Conservation (phyloP, 2,113 vertebrate species). For the Corydoras sp. region DNA sequence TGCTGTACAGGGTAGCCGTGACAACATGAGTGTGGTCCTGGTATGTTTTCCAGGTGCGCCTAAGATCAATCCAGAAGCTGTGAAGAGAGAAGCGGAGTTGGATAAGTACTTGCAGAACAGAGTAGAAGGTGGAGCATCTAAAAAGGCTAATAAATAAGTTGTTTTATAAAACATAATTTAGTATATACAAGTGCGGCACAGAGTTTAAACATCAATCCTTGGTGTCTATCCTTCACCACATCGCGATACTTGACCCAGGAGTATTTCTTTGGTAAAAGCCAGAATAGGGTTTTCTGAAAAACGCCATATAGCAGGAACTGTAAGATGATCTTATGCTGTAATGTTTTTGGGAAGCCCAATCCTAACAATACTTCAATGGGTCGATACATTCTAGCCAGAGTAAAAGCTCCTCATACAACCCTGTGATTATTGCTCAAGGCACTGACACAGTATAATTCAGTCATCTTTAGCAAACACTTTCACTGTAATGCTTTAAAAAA, state of each 20-base stretch:
- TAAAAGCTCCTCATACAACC: slow-evolving; percentile 18
- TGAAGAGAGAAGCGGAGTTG: slow-evolving; percentile 80
- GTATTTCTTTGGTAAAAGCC: slow-evolving; percentile 30
- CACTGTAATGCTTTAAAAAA: slow-evolving; percentile 12
- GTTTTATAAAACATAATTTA: slow-evolving; percentile 17
- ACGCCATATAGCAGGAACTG: slow-evolving; percentile 7
- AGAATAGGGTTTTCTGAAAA: slow-evolving; percentile 19
- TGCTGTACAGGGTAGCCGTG: slow-evolving; percentile 76
- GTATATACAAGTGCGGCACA: too few relatives aligned
- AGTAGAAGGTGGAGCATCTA: slow-evolving; percentile 87
- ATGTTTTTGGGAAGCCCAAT: slow-evolving; percentile 7
- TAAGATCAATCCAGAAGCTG: slow-evolving; percentile 80
- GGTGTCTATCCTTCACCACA: slow-evolving; percentile 10
- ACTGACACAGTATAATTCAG: slow-evolving; percentile 23
- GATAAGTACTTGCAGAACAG: slow-evolving; percentile 85
- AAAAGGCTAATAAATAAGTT: slow-evolving; percentile 81
- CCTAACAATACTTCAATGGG: neutral
- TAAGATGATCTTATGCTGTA: slow-evolving; percentile 7
- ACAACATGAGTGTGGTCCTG: slow-evolving; percentile 91
- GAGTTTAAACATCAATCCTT: neutral
- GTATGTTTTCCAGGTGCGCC: slow-evolving; percentile 85
- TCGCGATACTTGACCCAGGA: slow-evolving; percentile 26
- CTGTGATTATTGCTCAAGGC: slow-evolving; percentile 34
- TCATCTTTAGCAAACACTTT: slow-evolving; percentile 26
- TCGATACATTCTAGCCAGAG: slow-evolving; percentile 7